Evolutionary conservation across 2,888 invertebrate genomes (phyloP), one percentile per base, ranked within the genome.

Genomic region (Colostygia pectinataria): DNA sequence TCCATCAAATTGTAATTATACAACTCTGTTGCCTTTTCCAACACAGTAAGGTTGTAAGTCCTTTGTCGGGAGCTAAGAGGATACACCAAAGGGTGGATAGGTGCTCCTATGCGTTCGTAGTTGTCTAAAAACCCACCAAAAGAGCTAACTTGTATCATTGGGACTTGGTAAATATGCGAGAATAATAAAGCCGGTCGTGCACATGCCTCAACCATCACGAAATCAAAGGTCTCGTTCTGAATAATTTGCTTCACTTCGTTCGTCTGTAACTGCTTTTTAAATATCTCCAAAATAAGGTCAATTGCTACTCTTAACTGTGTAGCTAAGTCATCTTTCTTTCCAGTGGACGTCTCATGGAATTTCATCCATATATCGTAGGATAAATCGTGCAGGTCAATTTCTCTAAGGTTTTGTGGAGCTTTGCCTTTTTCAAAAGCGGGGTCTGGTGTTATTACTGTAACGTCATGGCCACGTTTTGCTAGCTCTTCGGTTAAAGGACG

Each of bases 391-490:
- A 80, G 36, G 7, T 80, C 71, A 1, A 87, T 78, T 64, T 88
- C 82, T 1, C 65, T 79, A 2, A 80, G 61, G 42, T 83, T 86
- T 0, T 43, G 39, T 1, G 68, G 68, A 0, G 65, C n/a, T 33
- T 52, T 7, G 10, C 59, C 61, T 38, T 69, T 62, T 0, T 61
- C 44, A 9, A 65, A 72, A 0, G 53, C 64, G 0, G 82, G 81
- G 50, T 83, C 55, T 4, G 88, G 33, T 0, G 88, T 83, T 3
- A 84, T 53, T 0, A 84, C 62, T 0, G 74, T 68, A 0, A 90
- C 50, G 28, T 88, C 70, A 40, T 90, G 88, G 0, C 88, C 89
- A 4, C 77, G 61, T 27, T 59, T 68, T 0, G 73, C 74, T 27
- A 91, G 56, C 13, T 75, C 80, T 12, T 71, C 53, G 15, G 77